Percentiles rank a stretch among this genome's conserved stretches.
Conservation (phyloP, 2,888 invertebrate genomes). For the Sycophila texana region DNA sequence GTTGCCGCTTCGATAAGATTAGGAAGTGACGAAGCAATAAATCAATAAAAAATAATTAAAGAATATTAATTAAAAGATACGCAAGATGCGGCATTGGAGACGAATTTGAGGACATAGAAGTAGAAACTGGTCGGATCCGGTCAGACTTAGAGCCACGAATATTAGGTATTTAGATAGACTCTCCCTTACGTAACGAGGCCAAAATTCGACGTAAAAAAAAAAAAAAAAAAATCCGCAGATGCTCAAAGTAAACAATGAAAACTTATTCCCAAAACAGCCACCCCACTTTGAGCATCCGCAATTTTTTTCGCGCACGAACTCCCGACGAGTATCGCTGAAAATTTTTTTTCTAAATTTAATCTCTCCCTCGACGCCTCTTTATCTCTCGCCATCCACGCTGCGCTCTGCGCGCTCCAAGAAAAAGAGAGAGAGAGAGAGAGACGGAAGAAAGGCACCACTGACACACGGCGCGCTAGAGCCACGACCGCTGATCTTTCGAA, state of each 20-base stretch:
- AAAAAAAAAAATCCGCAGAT: no score
- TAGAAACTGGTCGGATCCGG: constrained; percentile 19
- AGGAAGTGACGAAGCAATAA: background rate
- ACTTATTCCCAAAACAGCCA: no score
- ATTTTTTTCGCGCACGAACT: no score
- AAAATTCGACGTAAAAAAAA: no score
- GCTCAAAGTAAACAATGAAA: background rate
- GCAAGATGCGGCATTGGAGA: background rate
- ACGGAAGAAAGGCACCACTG: constrained; percentile 1
- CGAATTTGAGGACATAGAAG: background rate
- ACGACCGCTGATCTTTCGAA: constrained; percentile 56
- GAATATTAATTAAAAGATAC: background rate
- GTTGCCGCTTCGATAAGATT: no score
- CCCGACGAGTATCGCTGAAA: background rate
- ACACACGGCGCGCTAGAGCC: background rate
- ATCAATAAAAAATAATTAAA: background rate
- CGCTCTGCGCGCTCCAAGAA: background rate
- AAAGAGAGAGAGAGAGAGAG: background rate
- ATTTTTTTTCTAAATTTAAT: constrained; percentile 4
- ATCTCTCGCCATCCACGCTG: background rate
- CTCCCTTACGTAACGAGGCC: no score
- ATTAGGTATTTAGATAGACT: background rate
- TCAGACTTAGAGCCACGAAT: background rate
- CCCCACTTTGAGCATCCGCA: no score
- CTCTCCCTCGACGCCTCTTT: background rate